phyloP scores from a whole-genome alignment of 2,113 vertebrate genomes.

The Tiliqua scincoides region DNA sequence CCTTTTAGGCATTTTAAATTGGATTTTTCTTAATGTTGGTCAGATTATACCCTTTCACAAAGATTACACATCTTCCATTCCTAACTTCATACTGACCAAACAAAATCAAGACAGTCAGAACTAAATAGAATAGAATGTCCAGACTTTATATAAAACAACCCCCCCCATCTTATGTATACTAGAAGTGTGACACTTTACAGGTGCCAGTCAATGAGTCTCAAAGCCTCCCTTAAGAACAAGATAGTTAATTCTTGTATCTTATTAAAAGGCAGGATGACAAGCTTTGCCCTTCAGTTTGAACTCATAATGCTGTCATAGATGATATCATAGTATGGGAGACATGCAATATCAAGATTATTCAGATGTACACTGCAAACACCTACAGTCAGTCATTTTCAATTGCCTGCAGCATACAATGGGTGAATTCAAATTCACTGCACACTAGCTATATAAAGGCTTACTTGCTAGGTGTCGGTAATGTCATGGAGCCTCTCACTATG shows the following conservation, averaged over 20 bases:
- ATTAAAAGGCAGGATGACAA: background rate
- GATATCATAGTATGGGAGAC: background rate
- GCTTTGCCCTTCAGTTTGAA: background rate
- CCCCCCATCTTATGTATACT: background rate
- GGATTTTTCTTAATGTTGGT: no score
- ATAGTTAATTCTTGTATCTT: background rate
- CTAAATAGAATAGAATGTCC: no score
- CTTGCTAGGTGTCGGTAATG: background rate
- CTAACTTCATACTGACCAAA: no score
- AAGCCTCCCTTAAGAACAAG: background rate
- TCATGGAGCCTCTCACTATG: background rate
- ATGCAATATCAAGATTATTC: background rate
- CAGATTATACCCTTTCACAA: no score
- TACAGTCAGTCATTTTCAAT: background rate
- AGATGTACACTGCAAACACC: background rate
- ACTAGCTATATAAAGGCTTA: background rate
- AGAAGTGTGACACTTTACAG: background rate
- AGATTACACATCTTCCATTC: no score
- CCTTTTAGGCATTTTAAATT: background rate
- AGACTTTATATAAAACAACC: no score
- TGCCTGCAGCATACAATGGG: background rate
- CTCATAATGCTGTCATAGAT: background rate
- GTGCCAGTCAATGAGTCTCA: background rate
- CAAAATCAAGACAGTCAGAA: no score
- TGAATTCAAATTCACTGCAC: background rate